phyloP scores from a whole-genome alignment of 2,113 vertebrate species.

The Mobula hypostoma region DNA sequence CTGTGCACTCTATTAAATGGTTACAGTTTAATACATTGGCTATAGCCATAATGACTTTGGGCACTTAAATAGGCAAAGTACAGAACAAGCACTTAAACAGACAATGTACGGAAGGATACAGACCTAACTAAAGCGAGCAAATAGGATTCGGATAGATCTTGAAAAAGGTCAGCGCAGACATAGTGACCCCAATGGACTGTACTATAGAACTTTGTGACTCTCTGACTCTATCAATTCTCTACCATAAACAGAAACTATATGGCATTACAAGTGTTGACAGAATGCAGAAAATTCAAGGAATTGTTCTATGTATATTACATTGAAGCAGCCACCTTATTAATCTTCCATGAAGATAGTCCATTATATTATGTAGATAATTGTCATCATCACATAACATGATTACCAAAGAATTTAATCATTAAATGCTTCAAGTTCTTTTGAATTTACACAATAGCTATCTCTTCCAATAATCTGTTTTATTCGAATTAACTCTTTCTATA shows the following conservation, averaged over 20 bases:
- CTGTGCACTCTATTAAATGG: neutral
- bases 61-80: no score
- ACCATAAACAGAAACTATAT: neutral
- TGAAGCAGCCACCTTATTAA: neutral
- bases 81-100: no score
- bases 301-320: neutral
- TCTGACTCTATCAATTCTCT: neutral
- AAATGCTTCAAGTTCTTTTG: neutral
- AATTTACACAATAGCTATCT: neutral
- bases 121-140: no score
- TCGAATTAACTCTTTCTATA: neutral
- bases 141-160: no score
- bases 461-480: neutral
- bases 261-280: neutral
- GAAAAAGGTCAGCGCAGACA: no score
- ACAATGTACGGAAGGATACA: no score
- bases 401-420: neutral
- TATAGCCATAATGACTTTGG: neutral
- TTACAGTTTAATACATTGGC: neutral
- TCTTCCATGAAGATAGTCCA: neutral
- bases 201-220: no score
- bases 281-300: conserved; percentile 3
- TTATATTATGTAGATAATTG: neutral
- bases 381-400: neutral
- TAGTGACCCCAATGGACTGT: no score